These are phyloP conservation scores for Prenolepis imparis DNA, from an alignment of 2,888 invertebrate genomes.

Conservation along the genomic window DNA sequence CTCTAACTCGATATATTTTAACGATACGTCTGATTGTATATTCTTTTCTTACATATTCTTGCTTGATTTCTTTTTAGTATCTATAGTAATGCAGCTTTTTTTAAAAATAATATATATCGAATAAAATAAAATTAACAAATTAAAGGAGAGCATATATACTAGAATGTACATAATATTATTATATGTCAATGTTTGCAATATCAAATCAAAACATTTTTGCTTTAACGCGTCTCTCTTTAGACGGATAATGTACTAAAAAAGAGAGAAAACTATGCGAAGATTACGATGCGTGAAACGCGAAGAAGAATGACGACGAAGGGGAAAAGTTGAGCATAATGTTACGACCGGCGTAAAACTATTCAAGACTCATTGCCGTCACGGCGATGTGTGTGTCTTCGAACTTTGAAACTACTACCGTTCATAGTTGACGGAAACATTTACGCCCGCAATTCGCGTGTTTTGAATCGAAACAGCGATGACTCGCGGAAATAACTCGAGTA, in stretches of 20 bases:
- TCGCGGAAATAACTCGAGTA: conserved; percentile 17
- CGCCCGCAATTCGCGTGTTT: conserved; percentile 46
- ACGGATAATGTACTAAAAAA: background rate
- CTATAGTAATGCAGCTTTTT: background rate
- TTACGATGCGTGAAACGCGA: conserved; percentile 6
- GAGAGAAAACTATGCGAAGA: background rate
- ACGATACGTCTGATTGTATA: background rate
- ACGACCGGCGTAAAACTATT: conserved; percentile 80
- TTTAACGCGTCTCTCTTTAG: background rate
- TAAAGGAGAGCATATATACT: background rate
- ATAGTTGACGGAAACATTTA: conserved; percentile 59
- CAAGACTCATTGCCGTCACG: conserved; percentile 78
- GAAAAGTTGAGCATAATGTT: conserved; percentile 69
- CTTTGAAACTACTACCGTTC: conserved; percentile 60
- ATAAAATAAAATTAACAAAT: background rate
- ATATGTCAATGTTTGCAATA: background rate
- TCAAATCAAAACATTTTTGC: background rate
- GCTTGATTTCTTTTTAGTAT: background rate
- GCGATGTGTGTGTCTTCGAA: conserved; percentile 63
- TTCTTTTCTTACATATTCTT: background rate
- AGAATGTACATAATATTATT: background rate
- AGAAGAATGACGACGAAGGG: conserved; percentile 41
- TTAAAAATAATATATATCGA: background rate
- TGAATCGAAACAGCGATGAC: conserved; percentile 13
- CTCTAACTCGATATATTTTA: background rate